A percentile compares a stretch with the other conserved stretches of the same genome.
These are phyloP conservation scores for Masnerella sp. DNA, from an alignment of 2,888 invertebrate species.

Conservation along the genomic window DNA sequence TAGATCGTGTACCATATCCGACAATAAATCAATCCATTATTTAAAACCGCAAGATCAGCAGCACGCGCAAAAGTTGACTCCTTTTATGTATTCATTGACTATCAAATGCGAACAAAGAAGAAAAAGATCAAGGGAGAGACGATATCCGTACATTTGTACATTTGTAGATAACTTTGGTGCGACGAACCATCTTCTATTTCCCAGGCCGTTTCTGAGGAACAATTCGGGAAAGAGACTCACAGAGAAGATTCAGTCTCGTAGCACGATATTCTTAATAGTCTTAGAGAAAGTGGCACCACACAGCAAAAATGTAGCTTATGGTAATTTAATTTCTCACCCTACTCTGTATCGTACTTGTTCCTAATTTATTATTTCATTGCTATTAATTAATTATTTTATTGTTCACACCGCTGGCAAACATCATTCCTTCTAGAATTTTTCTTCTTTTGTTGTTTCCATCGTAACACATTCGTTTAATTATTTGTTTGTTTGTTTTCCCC, in stretches of 20 bases:
- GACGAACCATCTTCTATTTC: constrained; percentile 30
- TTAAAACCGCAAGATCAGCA: constrained; percentile 7
- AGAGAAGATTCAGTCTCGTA: constrained; percentile 58
- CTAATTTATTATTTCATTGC: constrained; percentile 74
- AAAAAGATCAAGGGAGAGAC: constrained; percentile 38
- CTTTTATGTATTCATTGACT: constrained; percentile 14
- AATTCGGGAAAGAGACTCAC: constrained; percentile 17
- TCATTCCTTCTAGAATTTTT: constrained; percentile 34
- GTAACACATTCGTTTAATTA: constrained; percentile 44
- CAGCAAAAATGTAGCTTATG: constrained; percentile 62
- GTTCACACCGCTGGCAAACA: constrained; percentile 56
- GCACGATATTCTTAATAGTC: constrained; percentile 67
- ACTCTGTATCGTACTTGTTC: constrained; percentile 76
- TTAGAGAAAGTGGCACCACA: constrained; percentile 62
- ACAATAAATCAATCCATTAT: constrained; percentile 24
- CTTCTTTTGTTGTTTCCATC: constrained; percentile 40
- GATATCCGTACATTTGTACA: constrained; percentile 69
- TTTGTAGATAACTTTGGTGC: constrained; percentile 71
- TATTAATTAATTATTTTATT: constrained; percentile 61
- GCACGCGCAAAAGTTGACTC: constrained; percentile 19
- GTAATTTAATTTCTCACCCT: constrained; percentile 73
- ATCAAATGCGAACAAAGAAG: constrained; percentile 17
- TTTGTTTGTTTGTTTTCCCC: constrained; percentile 39
- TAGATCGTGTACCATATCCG: constrained; percentile 23
- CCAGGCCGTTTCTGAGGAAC: constrained; percentile 2